Conservation (phyloP, 2,888 invertebrate species). For the Brachyopa scutellaris region DNA sequence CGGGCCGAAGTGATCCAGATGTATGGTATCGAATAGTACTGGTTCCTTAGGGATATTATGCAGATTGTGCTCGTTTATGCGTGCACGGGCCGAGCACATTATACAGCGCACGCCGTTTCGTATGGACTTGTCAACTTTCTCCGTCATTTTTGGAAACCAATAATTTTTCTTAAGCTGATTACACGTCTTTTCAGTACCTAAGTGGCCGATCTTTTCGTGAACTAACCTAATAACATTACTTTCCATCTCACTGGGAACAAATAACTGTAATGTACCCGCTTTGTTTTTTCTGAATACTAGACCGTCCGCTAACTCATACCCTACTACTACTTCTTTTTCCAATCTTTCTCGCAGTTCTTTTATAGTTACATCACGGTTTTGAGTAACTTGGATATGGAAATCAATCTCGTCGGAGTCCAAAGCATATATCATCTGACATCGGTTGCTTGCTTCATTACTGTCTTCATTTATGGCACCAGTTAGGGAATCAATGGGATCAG, state of each 20-base stretch:
- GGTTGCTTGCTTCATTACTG: not conserved
- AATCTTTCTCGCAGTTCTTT: slow-evolving; percentile 1
- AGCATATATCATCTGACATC: not conserved
- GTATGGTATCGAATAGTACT: slow-evolving; percentile 20
- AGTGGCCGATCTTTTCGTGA: not conserved
- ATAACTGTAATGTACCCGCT: slow-evolving; percentile 3
- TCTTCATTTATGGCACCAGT: not conserved
- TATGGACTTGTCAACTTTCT: slow-evolving; percentile 10
- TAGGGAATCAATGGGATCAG: not conserved
- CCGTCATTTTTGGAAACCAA: slow-evolving; percentile 14
- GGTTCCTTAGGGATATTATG: not conserved
- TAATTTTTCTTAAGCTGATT: slow-evolving; percentile 10
- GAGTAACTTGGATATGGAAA: not conserved
- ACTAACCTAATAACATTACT: slow-evolving; percentile 21
- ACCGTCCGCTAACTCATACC: slow-evolving; percentile 3
- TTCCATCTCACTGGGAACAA: slow-evolving; percentile 27
- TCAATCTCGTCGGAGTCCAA: slow-evolving; percentile 18
- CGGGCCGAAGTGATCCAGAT: too few relatives aligned
- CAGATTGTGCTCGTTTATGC: slow-evolving; percentile 9
- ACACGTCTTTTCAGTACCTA: not conserved
- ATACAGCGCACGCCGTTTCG: slow-evolving; percentile 26
- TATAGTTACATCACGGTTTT: slow-evolving; percentile 19
- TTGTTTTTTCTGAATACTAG: slow-evolving; percentile 16
- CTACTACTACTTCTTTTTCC: not conserved
- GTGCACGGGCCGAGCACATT: slow-evolving; percentile 10